Percentiles rank a stretch among this genome's conserved stretches.
Evolutionary conservation across 2,888 invertebrate genomes (phyloP).

Genomic region (Serripes groenlandicus): DNA sequence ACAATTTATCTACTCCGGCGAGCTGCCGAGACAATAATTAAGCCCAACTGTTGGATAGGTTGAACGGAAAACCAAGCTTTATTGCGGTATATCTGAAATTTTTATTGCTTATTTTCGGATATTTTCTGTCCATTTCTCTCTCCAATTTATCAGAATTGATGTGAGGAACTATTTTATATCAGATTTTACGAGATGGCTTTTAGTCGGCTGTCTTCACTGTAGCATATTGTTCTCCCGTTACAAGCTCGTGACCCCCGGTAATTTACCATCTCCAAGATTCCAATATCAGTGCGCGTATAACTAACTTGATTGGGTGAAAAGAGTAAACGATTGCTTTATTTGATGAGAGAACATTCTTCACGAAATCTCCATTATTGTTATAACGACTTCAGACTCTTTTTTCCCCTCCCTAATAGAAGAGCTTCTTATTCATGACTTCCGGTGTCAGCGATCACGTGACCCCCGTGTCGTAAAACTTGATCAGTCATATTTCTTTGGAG

Average conservation of each 20-base stretch:
- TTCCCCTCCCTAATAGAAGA: constrained; percentile 61
- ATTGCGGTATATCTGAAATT: constrained; percentile 65
- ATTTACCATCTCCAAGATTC: constrained; percentile 68
- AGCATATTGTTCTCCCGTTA: constrained; percentile 57
- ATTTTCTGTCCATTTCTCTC: constrained; percentile 67
- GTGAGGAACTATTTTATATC: constrained; percentile 68
- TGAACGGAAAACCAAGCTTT: constrained; percentile 55
- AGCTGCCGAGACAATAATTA: constrained; percentile 53
- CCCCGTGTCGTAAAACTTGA: constrained; percentile 51
- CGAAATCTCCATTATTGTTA: constrained; percentile 67
- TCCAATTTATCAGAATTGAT: constrained; percentile 68
- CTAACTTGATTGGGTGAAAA: constrained; percentile 64
- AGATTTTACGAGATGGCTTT: constrained; percentile 70
- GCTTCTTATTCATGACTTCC: constrained; percentile 70
- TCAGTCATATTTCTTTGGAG: constrained; percentile 56
- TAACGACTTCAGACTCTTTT: constrained; percentile 60
- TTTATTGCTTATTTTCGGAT: constrained; percentile 72
- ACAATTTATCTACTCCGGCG: constrained; percentile 64
- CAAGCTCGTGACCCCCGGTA: constrained; percentile 53
- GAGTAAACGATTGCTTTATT: constrained; percentile 58
- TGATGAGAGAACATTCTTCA: constrained; percentile 64
- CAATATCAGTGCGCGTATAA: constrained; percentile 65
- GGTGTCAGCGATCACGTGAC: constrained; percentile 57
- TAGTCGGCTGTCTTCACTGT: constrained; percentile 63
- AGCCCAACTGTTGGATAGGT: constrained; percentile 35